Conservation (phyloP, 2,797 vertebrate species). For the Falco concolor region DNA sequence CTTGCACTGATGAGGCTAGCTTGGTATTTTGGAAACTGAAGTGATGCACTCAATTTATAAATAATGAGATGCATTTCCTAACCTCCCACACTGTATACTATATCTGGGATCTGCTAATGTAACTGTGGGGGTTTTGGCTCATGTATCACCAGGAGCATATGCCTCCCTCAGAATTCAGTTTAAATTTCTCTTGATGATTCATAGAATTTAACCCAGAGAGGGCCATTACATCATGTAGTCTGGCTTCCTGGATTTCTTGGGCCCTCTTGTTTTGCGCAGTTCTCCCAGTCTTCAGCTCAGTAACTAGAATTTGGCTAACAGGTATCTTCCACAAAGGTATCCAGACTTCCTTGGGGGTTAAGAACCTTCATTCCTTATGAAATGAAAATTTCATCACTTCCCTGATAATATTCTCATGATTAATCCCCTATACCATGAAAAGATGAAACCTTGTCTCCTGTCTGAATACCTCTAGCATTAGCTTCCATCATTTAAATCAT, state of each 20-base stretch:
- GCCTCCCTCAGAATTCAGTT: not conserved
- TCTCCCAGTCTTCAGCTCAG: not conserved
- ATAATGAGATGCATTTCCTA: not conserved
- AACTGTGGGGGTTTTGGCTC: not conserved
- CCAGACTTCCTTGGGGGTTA: not conserved
- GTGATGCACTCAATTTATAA: not conserved
- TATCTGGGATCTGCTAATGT: not conserved
- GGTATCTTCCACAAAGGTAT: fast-evolving
- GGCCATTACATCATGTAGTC: not conserved
- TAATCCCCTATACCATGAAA: not conserved
- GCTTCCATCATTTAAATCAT: not conserved
- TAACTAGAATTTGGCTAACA: not conserved
- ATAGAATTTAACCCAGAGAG: not conserved
- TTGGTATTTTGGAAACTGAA: not conserved
- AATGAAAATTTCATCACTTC: not conserved
- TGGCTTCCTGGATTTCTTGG: not conserved
- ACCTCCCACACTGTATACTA: not conserved
- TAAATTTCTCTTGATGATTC: not conserved
- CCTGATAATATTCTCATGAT: not conserved
- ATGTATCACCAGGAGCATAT: not conserved
- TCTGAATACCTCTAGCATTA: not conserved
- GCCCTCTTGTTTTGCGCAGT: not conserved
- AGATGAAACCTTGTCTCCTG: not conserved
- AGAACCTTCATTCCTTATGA: not conserved
- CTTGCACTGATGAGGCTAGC: not conserved